These are phyloP conservation scores for Eulemur rubriventer DNA, from an alignment of 2,797 vertebrate genomes.

Conservation along the genomic window DNA sequence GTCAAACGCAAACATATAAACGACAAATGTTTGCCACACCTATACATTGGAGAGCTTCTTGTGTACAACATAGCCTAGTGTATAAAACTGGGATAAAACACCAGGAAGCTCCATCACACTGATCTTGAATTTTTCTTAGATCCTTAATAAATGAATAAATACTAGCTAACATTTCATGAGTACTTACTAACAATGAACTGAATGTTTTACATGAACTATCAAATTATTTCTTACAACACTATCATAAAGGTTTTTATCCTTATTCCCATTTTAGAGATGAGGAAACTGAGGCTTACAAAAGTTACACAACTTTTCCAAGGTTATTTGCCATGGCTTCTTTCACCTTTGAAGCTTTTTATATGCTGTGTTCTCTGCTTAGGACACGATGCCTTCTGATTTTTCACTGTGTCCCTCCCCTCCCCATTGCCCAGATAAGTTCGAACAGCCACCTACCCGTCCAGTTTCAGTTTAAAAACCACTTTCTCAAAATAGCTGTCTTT, in stretches of 20 bases:
- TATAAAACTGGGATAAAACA: background rate
- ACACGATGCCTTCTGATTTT: background rate
- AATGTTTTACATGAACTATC: background rate
- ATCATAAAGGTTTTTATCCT: background rate
- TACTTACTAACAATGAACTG: background rate
- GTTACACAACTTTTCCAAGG: background rate
- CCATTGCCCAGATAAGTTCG: background rate
- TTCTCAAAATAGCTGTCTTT: background rate
- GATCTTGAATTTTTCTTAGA: background rate
- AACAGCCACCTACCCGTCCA: background rate
- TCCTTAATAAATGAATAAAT: background rate
- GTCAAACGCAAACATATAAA: background rate
- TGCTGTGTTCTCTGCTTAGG: background rate
- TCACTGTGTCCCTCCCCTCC: background rate
- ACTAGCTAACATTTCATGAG: background rate
- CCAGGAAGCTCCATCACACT: background rate
- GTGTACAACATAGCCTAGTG: background rate
- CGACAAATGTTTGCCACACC: background rate
- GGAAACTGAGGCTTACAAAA: background rate
- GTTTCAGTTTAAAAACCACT: background rate
- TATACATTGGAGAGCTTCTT: background rate
- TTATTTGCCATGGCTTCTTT: background rate
- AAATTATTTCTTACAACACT: background rate
- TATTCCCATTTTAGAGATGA: conserved; percentile 5
- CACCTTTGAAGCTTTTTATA: background rate